Evolutionary conservation across 2,888 invertebrate species (phyloP).

Genomic region (Amorpha juglandis): DNA sequence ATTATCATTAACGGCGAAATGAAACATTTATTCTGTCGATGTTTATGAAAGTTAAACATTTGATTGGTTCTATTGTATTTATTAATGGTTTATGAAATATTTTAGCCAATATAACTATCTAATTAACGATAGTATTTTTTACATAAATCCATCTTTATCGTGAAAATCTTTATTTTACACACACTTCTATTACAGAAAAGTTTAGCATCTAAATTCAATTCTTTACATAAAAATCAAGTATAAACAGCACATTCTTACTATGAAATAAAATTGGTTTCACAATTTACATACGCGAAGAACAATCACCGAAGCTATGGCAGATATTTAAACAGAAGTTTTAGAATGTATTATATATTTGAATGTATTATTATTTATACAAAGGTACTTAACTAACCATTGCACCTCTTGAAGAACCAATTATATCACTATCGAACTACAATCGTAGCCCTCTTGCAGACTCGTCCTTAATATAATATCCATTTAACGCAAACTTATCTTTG

Average conservation of each 20-base stretch:
- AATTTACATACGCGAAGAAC: conserved; percentile 54
- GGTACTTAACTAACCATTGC: conserved; percentile 75
- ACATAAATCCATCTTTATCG: conserved; percentile 77
- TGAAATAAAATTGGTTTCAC: conserved; percentile 28
- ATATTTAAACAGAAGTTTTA: conserved; percentile 39
- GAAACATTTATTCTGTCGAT: conserved; percentile 75
- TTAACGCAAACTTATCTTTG: conserved; percentile 79
- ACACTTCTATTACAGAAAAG: conserved; percentile 58
- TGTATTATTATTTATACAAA: conserved; percentile 59
- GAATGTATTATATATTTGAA: conserved; percentile 57
- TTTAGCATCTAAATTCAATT: conserved; percentile 33
- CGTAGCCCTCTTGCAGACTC: conserved; percentile 53
- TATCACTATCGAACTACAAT: conserved; percentile 42
- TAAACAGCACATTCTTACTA: conserved; percentile 34
- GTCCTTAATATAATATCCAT: conserved; percentile 49
- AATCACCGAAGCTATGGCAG: conserved; percentile 70
- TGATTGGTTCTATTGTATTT: conserved; percentile 53
- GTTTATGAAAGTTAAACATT: conserved; percentile 64
- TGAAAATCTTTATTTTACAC: conserved; percentile 71
- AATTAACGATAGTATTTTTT: conserved; percentile 65
- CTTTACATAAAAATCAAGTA: conserved; percentile 29
- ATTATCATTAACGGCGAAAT: conserved; percentile 74
- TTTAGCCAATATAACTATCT: conserved; percentile 53
- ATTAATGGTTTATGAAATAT: conserved; percentile 50
- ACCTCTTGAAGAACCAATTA: conserved; percentile 73